Evolutionary conservation across 1,140 invertebrate genomes (phyloP).

Genomic region (Zelostemma sp.): DNA sequence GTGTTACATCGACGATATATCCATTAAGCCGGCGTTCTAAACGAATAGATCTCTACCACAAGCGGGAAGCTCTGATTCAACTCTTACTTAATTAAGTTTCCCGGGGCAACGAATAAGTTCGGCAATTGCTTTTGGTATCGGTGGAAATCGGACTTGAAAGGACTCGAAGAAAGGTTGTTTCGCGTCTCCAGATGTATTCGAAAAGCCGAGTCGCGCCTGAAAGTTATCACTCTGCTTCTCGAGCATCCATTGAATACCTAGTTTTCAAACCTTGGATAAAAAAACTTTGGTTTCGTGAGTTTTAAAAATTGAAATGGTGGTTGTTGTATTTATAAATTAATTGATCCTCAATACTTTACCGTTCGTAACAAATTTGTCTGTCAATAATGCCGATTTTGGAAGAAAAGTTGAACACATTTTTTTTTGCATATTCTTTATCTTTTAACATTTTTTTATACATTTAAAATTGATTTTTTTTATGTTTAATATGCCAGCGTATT

Average conservation of each 20-base stretch:
- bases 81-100: slow-evolving; percentile 44
- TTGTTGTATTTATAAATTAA: too few relatives aligned
- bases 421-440: too few relatives aligned
- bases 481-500: too few relatives aligned
- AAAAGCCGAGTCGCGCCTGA: not conserved
- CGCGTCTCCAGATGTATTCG: not conserved
- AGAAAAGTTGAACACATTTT: too few relatives aligned
- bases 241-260: not conserved
- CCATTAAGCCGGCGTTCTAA: slow-evolving; percentile 24
- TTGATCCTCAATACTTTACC: too few relatives aligned
- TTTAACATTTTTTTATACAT: too few relatives aligned
- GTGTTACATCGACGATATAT: slow-evolving; percentile 30
- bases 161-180: not conserved
- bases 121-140: slow-evolving; percentile 34
- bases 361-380: too few relatives aligned
- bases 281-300: too few relatives aligned
- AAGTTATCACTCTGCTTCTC: not conserved
- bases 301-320: too few relatives aligned
- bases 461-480: too few relatives aligned
- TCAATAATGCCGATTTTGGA: too few relatives aligned
- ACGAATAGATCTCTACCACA: slow-evolving; percentile 28
- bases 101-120: slow-evolving; percentile 28
- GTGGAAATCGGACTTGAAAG: slow-evolving; percentile 17
- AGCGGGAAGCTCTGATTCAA: slow-evolving; percentile 21
- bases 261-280: not conserved